phyloP scores from a whole-genome alignment of 2,888 invertebrate species.

The Latrodectus elegans region DNA sequence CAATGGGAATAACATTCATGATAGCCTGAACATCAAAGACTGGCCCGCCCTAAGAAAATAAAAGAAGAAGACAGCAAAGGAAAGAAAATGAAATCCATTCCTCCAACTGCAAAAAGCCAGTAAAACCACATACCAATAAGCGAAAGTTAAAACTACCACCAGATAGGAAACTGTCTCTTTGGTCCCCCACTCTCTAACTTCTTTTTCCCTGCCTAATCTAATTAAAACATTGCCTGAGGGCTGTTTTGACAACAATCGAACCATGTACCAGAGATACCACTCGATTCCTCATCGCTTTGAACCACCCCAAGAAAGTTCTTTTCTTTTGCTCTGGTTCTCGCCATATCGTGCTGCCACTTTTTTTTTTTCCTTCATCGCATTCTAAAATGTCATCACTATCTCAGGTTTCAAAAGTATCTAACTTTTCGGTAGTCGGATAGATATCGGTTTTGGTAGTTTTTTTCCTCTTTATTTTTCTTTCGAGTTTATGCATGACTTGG shows the following conservation, averaged over 20 bases:
- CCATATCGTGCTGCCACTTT: constrained; percentile 14
- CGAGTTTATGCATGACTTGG: constrained; percentile 25
- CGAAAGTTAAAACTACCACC: constrained; percentile 54
- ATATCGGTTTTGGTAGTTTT: constrained; percentile 48
- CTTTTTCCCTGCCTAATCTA: constrained; percentile 18
- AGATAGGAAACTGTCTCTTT: constrained; percentile 22
- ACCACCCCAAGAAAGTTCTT: constrained; percentile 10
- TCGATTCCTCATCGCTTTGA: constrained; percentile 34
- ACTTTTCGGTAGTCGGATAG: constrained; percentile 36
- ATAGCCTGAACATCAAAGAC: constrained; percentile 1
- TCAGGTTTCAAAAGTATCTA: constrained; percentile 39
- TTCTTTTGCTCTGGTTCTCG: background rate
- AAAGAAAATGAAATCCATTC: background rate
- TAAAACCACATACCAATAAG: constrained; percentile 52
- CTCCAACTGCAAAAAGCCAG: constrained; percentile 10
- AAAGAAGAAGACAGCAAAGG: background rate
- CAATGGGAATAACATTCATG: background rate
- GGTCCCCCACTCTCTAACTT: background rate
- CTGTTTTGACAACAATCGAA: constrained; percentile 62
- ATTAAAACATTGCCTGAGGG: constrained; percentile 64
- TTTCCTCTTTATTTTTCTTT: constrained; percentile 38
- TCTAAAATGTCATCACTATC: constrained; percentile 64
- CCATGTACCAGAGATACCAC: constrained; percentile 39
- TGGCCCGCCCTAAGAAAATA: background rate
- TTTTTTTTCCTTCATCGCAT: constrained; percentile 46